phyloP scores from a whole-genome alignment of 2,888 invertebrate species.

The Agrochola litura region DNA sequence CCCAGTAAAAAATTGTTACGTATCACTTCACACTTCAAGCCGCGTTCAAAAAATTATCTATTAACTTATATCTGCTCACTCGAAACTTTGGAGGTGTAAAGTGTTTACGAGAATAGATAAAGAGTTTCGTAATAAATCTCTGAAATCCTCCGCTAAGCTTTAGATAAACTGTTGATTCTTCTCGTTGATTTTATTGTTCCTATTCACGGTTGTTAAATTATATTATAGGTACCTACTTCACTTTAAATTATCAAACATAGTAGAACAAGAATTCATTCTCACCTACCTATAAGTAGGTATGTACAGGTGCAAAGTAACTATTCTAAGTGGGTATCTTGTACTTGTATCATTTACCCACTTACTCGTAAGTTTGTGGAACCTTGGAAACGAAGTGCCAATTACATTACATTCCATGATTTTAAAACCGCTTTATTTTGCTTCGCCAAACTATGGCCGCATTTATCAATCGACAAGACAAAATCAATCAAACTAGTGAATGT shows the following conservation, averaged over 20 bases:
- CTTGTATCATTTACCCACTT: constrained; percentile 41
- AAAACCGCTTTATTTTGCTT: constrained; percentile 32
- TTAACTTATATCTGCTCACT: constrained; percentile 75
- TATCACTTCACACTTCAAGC: constrained; percentile 69
- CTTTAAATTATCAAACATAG: constrained; percentile 1
- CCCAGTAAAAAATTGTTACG: constrained; percentile 60
- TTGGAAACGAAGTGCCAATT: constrained; percentile 41
- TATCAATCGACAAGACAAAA: constrained; percentile 36
- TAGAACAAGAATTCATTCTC: neutral
- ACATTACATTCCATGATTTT: constrained; percentile 30
- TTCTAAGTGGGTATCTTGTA: constrained; percentile 17
- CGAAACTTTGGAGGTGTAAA: constrained; percentile 72
- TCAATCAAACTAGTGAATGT: constrained; percentile 61
- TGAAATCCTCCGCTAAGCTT: constrained; percentile 49
- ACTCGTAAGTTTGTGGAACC: constrained; percentile 26
- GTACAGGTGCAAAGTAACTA: neutral
- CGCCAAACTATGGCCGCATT: constrained; percentile 1
- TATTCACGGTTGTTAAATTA: constrained; percentile 32
- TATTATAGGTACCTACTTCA: neutral
- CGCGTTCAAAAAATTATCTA: constrained; percentile 69
- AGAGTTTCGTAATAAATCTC: constrained; percentile 64
- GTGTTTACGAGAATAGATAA: constrained; percentile 71
- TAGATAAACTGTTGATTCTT: constrained; percentile 57
- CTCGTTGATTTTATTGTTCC: constrained; percentile 48
- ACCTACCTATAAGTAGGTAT: neutral